These are phyloP conservation scores for Actinemys pallida DNA, from an alignment of 2,113 vertebrate genomes.

Conservation along the genomic window DNA sequence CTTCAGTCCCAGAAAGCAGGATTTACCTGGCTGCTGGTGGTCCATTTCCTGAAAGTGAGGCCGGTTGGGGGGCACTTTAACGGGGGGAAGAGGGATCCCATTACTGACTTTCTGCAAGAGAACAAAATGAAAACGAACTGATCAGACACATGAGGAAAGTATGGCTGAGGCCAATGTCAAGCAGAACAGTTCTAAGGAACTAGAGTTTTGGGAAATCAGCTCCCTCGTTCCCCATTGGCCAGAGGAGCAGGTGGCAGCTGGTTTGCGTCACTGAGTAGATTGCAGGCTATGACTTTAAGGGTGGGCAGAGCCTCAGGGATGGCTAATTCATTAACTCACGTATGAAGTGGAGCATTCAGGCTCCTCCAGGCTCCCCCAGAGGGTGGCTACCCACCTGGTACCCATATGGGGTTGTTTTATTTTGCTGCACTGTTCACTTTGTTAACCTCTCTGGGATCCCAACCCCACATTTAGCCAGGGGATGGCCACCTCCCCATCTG, in stretches of 20 bases:
- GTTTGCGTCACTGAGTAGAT: background rate
- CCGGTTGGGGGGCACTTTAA: constrained; percentile 65
- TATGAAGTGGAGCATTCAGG: background rate
- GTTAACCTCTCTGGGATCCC: background rate
- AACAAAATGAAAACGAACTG: background rate
- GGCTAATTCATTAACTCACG: background rate
- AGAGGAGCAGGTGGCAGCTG: background rate
- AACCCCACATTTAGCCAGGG: background rate
- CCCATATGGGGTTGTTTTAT: background rate
- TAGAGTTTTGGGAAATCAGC: background rate
- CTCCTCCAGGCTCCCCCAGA: background rate
- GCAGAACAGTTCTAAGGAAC: background rate
- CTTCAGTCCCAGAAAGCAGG: background rate
- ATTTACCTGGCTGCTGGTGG: constrained; percentile 44
- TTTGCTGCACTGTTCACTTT: background rate
- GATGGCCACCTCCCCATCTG: background rate
- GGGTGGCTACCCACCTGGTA: background rate
- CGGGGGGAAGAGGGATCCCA: constrained; percentile 73
- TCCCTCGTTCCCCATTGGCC: background rate
- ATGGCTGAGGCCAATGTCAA: background rate
- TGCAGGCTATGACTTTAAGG: background rate
- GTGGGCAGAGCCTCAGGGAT: background rate
- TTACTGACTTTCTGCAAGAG: constrained; percentile 56
- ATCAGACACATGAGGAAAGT: fast-evolving
- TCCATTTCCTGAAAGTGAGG: background rate